These are phyloP conservation scores for Mercenaria mercenaria DNA, from an alignment of 1,140 invertebrate species.

Conservation along the genomic window DNA sequence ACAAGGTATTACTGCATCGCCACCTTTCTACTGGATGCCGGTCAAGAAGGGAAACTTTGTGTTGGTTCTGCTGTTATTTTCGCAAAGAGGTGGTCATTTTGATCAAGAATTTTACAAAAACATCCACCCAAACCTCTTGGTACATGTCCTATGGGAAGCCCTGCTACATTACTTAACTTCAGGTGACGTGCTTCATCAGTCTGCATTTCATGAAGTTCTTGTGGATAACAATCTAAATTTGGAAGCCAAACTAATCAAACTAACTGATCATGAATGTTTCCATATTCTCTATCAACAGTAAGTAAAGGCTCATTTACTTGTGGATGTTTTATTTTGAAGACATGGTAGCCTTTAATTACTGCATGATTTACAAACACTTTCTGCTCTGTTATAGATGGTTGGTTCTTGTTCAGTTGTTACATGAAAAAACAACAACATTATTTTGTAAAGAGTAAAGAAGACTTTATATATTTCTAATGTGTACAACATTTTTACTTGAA, in stretches of 20 bases:
- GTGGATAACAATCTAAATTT: not conserved
- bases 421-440: too few species aligned
- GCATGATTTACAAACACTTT: not conserved
- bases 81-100: not conserved
- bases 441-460: too few species aligned
- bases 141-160: conserved; percentile 55
- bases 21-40: conserved; percentile 3
- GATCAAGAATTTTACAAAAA: conserved; percentile 42
- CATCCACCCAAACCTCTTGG: conserved; percentile 19
- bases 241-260: conserved; percentile 38
- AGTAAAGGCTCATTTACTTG: not conserved
- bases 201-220: not conserved
- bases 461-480: too few species aligned
- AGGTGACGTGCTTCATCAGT: conserved; percentile 42
- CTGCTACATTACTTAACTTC: conserved; percentile 29
- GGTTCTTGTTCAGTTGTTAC: not conserved
- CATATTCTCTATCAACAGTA: not conserved
- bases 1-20: conserved; percentile 37
- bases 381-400: not conserved
- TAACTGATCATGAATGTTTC: conserved; percentile 12
- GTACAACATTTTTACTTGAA: not conserved
- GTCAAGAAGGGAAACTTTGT: conserved; percentile 51
- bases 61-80: not conserved
- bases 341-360: conserved; percentile 28
- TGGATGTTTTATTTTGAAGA: conserved; percentile 15